phyloP scores from a whole-genome alignment of 1,140 invertebrate species.

The Mercenaria mercenaria region DNA sequence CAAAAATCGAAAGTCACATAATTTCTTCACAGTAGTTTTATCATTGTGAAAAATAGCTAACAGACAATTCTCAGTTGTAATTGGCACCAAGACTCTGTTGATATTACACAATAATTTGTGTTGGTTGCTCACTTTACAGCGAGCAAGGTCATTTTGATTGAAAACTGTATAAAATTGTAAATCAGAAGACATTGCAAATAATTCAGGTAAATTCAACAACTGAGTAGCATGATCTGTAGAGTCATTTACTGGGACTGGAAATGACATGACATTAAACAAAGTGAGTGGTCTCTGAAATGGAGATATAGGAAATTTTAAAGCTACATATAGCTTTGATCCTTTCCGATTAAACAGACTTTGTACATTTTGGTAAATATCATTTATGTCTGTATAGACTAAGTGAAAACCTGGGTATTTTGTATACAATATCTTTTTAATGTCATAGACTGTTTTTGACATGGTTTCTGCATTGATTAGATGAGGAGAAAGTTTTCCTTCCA shows the following conservation, averaged over 20 bases:
- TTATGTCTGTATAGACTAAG: not conserved
- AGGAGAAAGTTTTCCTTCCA: constrained; percentile 22
- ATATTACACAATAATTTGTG: not conserved
- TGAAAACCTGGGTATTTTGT: constrained; percentile 12
- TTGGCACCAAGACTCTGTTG: constrained; percentile 7
- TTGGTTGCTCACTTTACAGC: not conserved
- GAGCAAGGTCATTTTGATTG: not conserved
- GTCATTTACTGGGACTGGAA: constrained; percentile 40
- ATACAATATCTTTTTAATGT: not conserved
- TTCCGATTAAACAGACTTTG: constrained; percentile 34
- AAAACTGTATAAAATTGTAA: too few relatives aligned
- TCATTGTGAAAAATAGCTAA: constrained; percentile 54
- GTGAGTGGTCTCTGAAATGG: not conserved
- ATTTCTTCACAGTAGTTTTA: not conserved
- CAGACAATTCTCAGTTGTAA: constrained; percentile 25
- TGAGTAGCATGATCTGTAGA: constrained; percentile 45
- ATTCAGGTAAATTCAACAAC: too few relatives aligned
- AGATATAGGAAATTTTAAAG: constrained; percentile 9
- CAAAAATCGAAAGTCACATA: constrained; percentile 61
- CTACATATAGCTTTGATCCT: not conserved
- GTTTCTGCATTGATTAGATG: not conserved
- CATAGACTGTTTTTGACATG: not conserved
- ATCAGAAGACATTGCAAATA: too few relatives aligned
- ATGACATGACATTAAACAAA: not conserved
- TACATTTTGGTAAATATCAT: constrained; percentile 32